Evolutionary conservation across 2,888 invertebrate genomes (phyloP).

Genomic region (Hipparchia sbordonii): DNA sequence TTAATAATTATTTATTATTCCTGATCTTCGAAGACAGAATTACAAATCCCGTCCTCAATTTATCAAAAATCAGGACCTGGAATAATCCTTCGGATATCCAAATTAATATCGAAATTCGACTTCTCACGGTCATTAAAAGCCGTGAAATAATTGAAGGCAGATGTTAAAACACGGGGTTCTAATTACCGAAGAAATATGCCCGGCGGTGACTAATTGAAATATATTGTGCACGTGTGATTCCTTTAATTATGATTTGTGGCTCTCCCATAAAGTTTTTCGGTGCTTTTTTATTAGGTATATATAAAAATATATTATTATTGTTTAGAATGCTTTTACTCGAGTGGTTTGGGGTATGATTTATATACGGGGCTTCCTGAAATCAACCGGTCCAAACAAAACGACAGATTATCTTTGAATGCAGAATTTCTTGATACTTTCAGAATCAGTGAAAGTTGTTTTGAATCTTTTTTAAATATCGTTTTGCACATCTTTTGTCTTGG

Average conservation of each 20-base stretch:
- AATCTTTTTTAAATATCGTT: no score
- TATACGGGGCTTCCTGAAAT: not conserved
- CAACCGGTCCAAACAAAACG: not conserved
- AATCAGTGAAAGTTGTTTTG: no score
- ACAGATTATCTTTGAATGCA: no score
- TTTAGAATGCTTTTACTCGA: constrained; percentile 13
- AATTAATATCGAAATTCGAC: constrained; percentile 44
- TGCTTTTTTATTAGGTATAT: not conserved
- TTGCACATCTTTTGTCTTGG: no score
- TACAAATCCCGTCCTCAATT: not conserved
- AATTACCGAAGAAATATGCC: constrained; percentile 52
- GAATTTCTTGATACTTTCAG: not conserved
- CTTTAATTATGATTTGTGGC: constrained; percentile 48
- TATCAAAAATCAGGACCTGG: constrained; percentile 20
- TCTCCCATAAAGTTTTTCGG: constrained; percentile 7
- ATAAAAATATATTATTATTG: not conserved
- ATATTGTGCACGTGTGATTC: constrained; percentile 48
- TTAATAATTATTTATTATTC: not conserved
- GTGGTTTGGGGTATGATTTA: not conserved
- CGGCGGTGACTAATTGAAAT: constrained; percentile 48
- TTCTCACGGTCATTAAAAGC: constrained; percentile 50
- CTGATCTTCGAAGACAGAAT: not conserved
- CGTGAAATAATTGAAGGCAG: constrained; percentile 50
- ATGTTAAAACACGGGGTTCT: constrained; percentile 49
- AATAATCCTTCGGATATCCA: constrained; percentile 35